These are phyloP conservation scores for Crotalus helleri DNA, from an alignment of 2,113 vertebrate genomes.

Conservation along the genomic window DNA sequence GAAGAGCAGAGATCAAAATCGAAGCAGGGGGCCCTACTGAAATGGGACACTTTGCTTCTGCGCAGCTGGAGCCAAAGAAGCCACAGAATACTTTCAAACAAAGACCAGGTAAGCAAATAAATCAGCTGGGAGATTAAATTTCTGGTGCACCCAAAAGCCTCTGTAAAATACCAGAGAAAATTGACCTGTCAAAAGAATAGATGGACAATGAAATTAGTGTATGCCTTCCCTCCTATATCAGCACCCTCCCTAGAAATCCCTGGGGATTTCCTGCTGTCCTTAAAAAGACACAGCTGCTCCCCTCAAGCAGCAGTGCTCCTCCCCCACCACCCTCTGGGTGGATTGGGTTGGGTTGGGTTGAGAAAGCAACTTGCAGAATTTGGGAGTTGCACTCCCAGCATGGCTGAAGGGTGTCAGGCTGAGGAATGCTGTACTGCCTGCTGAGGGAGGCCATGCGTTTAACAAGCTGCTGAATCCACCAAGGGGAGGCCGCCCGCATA, in stretches of 20 bases:
- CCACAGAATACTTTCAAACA: conserved; percentile 32
- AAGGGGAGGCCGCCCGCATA: background rate
- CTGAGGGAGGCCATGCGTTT: fast-evolving
- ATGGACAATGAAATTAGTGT: conserved; percentile 37
- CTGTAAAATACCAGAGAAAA: conserved; percentile 63
- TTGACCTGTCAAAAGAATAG: conserved; percentile 63
- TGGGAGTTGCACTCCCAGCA: background rate
- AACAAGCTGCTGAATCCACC: fast-evolving
- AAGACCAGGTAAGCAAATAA: conserved; percentile 59
- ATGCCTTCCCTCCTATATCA: background rate
- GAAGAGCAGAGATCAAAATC: background rate
- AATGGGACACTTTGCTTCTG: background rate
- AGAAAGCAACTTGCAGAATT: background rate
- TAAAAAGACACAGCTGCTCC: background rate
- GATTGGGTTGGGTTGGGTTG: background rate
- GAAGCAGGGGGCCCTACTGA: background rate
- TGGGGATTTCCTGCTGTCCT: background rate
- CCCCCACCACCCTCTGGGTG: background rate
- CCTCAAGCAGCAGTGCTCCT: background rate
- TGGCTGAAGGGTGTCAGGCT: background rate
- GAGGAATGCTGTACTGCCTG: background rate
- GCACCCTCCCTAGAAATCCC: background rate
- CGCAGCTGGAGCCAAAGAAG: background rate
- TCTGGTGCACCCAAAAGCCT: conserved; percentile 45
- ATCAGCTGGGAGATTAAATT: conserved; percentile 53